Base-by-base conservation (phyloP, 2,888 invertebrate species). In the Nemurella pictetii region DNA sequence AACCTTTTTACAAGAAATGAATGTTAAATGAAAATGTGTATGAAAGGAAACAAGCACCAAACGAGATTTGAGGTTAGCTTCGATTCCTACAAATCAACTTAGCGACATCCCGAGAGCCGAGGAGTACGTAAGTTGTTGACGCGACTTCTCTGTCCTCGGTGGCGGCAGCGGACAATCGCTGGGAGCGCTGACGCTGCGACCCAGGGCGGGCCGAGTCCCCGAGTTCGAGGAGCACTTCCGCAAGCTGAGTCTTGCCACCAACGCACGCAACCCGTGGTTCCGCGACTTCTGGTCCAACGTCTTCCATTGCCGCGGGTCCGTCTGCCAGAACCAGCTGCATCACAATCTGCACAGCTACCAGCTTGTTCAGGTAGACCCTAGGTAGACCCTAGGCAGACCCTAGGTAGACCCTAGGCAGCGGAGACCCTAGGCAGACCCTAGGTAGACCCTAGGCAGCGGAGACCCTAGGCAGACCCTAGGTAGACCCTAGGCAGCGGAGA, bases 201-300 rank as follows among this genome's bases (percentile, higher is more conserved):
- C 87, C 28, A 85, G 85, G 36, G 86, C 86, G 28, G 86, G 85
- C 12, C 85, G 80, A 83, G 88, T 88, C 7, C 81, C 86, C 9
- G 87, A 88, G 29, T 89, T 89, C 85, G 87, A 87, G 75, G 85
- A 88, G 9, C 86, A 88, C 83, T 88, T 89, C 84, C 86, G 85
- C 3, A 86, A 83, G 20, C 87, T 89, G 9, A 86, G 85, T 7
- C 87, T 88, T 0, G 87, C 85, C 36, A 88, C 87, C 29, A 89
- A 90, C 85, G 86, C 85, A 0, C 86, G 87, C 15, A 90, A 91
- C 86, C 90, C 90, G 0, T 91, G 91, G 91, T 91, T 91, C 87
- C 86, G 88, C n/a, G 90, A 91, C 83, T 90, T 89, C 86, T 91
- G 90, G 88, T 85, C 86, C n/a, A 84, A 86, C 30, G 88, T 90